Percentiles rank a stretch among this genome's conserved stretches.
Evolutionary conservation across 2,888 invertebrate genomes (phyloP).

Genomic region (Eristalis tenax): DNA sequence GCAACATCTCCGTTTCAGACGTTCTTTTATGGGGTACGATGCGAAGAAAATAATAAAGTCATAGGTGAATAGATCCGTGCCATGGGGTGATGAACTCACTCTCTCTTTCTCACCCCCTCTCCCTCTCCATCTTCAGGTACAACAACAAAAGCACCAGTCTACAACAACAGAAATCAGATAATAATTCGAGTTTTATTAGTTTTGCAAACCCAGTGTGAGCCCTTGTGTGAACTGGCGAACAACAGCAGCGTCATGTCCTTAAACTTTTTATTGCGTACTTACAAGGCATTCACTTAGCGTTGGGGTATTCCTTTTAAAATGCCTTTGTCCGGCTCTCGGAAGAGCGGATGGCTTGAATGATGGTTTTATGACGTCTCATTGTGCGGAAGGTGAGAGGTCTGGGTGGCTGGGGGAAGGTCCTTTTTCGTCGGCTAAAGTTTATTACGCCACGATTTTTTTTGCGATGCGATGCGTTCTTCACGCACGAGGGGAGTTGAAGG

Average conservation of each 20-base stretch:
- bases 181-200: slow-evolving; percentile 70
- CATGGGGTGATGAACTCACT: slow-evolving; percentile 63
- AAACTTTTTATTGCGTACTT: slow-evolving; percentile 63
- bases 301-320: slow-evolving; percentile 51
- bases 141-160: background rate
- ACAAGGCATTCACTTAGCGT: slow-evolving; percentile 56
- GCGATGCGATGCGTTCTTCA: background rate
- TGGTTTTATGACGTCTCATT: slow-evolving; percentile 67
- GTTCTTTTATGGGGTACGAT: slow-evolving; percentile 50
- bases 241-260: slow-evolving; percentile 44
- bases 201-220: slow-evolving; percentile 56
- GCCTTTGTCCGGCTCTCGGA: slow-evolving; percentile 63
- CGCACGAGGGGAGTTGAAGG: slow-evolving; percentile 17
- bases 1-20: slow-evolving; percentile 10
- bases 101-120: background rate
- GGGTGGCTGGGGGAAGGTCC: background rate
- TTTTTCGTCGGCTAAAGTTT: slow-evolving; percentile 38
- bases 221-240: slow-evolving; percentile 44
- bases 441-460: slow-evolving; percentile 43
- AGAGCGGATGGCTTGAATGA: slow-evolving; percentile 41
- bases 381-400: slow-evolving; percentile 6
- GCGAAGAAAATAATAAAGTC: slow-evolving; percentile 71
- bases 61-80: slow-evolving; percentile 61
- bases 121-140: slow-evolving; percentile 42
- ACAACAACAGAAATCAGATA: slow-evolving; percentile 56